phyloP scores from a whole-genome alignment of 2,113 vertebrate species.

The Macquaria australasica region DNA sequence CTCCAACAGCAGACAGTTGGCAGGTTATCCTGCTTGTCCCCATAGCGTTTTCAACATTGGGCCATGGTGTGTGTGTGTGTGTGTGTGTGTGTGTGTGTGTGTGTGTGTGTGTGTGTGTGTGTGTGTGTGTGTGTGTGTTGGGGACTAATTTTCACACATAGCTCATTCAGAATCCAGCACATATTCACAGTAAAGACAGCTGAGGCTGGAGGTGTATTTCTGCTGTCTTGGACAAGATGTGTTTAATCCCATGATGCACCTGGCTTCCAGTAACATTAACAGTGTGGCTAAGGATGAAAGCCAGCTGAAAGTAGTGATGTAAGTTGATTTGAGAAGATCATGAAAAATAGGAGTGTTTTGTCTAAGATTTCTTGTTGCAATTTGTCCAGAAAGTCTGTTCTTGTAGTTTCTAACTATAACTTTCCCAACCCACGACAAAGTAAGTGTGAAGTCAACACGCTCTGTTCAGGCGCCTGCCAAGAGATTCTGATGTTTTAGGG shows the following conservation, averaged over 20 bases:
- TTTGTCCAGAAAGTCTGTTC: not conserved
- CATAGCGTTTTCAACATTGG: not conserved
- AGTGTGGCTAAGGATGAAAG: constrained; percentile 2
- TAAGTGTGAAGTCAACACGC: not conserved
- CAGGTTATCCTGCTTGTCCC: not conserved
- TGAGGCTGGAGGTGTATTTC: not conserved
- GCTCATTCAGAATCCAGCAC: not conserved
- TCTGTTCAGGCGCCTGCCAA: not conserved
- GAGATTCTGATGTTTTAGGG: not conserved
- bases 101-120: not conserved
- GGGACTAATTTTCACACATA: not conserved
- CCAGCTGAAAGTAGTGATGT: not conserved
- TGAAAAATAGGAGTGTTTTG: not conserved
- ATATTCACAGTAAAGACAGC: not conserved
- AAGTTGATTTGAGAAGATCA: not conserved
- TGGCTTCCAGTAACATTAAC: not conserved
- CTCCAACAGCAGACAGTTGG: constrained; percentile 13
- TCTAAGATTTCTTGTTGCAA: not conserved
- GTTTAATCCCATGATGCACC: constrained; percentile 33
- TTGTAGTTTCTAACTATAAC: not conserved
- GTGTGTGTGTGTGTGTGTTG: not conserved
- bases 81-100: not conserved
- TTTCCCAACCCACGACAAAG: not conserved
- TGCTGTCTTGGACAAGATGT: not conserved
- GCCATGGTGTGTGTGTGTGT: not conserved